Percentiles rank a stretch among this genome's conserved stretches.
phyloP scores from a whole-genome alignment of 2,888 invertebrate species.

The Chydorus sphaericus region DNA sequence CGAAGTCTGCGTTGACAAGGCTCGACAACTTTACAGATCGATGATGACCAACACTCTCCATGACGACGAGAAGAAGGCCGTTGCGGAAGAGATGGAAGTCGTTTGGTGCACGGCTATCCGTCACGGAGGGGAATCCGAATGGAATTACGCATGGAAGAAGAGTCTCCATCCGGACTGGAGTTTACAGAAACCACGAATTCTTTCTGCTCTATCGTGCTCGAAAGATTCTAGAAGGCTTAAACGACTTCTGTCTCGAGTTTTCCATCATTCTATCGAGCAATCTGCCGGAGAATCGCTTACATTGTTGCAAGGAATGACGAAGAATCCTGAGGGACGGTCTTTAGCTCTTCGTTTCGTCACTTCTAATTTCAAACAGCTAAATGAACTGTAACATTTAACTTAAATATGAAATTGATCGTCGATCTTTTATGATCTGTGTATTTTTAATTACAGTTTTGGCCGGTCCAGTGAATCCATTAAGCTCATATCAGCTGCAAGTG shows the following conservation, averaged over 20 bases:
- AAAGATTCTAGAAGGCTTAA: neutral
- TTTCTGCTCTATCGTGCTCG: neutral
- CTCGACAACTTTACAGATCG: too few relatives aligned
- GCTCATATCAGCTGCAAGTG: neutral
- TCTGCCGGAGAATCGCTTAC: neutral
- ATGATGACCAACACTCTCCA: too few relatives aligned
- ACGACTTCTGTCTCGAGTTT: neutral
- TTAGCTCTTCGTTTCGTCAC: neutral
- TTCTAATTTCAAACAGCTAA: neutral
- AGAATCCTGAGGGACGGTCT: neutral
- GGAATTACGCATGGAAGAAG: slow-evolving; percentile 57
- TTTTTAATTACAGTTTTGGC: neutral
- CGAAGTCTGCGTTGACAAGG: too few relatives aligned
- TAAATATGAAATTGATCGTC: too few relatives aligned
- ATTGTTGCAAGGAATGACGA: neutral
- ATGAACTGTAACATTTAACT: neutral
- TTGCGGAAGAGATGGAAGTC: slow-evolving; percentile 53
- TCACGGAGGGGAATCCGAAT: slow-evolving; percentile 66
- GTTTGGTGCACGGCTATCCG: slow-evolving; percentile 78
- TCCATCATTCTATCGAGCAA: neutral
- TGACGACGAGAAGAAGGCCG: too few relatives aligned
- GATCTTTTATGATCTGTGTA: too few relatives aligned
- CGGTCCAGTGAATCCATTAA: neutral
- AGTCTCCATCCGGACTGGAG: neutral
- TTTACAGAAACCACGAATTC: neutral